Percentiles rank a stretch among this genome's conserved stretches.
These are phyloP conservation scores for Sarcophaga subvicina DNA, from an alignment of 2,888 invertebrate genomes.

Conservation along the genomic window DNA sequence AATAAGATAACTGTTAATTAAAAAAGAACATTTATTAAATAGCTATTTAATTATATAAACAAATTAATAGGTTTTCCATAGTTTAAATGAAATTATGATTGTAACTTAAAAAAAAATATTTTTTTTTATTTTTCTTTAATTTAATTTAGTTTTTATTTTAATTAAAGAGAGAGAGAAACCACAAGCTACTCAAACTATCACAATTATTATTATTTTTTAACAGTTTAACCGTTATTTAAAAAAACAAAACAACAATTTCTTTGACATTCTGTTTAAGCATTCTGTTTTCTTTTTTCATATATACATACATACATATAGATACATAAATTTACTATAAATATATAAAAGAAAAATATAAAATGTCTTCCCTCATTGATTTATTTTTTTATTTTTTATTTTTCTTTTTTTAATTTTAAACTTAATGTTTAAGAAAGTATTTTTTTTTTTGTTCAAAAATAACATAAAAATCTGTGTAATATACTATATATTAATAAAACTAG, in stretches of 20 bases:
- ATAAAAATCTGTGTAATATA: constrained; percentile 28
- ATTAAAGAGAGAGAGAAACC: constrained; percentile 9
- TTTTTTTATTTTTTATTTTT: constrained; percentile 12
- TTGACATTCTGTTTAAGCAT: constrained; percentile 62
- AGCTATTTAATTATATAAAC: too few relatives aligned
- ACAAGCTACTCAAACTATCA: constrained; percentile 28
- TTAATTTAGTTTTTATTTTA: constrained; percentile 22
- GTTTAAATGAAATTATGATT: too few relatives aligned
- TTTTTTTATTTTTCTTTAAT: constrained; percentile 20
- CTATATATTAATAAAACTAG: constrained; percentile 31
- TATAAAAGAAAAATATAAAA: constrained; percentile 26
- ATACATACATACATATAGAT: constrained; percentile 21
- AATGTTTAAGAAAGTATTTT: neutral
- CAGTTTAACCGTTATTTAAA: constrained; percentile 20
- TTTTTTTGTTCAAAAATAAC: constrained; percentile 12
- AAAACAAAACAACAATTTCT: constrained; percentile 20
- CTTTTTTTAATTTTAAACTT: constrained; percentile 22
- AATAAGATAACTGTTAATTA: too few relatives aligned
- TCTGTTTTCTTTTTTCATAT: constrained; percentile 17
- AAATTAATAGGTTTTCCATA: too few relatives aligned
- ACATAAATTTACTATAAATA: constrained; percentile 28
- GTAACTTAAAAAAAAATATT: constrained; percentile 23
- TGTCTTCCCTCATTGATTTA: constrained; percentile 61
- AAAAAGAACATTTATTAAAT: too few relatives aligned
- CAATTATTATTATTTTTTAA: constrained; percentile 30